Conservation (phyloP, 2,113 vertebrate species). For the Colinus virginianus region DNA sequence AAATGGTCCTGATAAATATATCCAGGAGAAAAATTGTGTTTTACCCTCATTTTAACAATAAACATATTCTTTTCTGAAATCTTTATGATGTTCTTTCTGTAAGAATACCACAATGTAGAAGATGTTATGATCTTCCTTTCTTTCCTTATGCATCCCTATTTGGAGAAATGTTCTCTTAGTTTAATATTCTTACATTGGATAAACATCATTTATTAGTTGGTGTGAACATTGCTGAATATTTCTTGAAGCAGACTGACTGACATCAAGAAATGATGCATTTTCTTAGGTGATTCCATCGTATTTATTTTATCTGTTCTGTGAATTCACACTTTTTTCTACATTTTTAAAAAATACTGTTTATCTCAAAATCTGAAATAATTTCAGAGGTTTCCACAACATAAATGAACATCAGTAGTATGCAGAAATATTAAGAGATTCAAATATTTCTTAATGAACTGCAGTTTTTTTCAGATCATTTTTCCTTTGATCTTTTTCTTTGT, state of each 20-base stretch:
- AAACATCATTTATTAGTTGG: not conserved
- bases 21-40: not conserved
- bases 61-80: not conserved
- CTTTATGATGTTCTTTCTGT: not conserved
- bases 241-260: not conserved
- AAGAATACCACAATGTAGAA: not conserved
- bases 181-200: not conserved
- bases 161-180: not conserved
- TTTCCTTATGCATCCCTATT: not conserved
- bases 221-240: not conserved
- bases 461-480: not conserved
- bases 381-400: not conserved
- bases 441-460: not conserved
- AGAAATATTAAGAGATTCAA: not conserved
- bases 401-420: not conserved
- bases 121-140: not conserved
- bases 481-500: not conserved
- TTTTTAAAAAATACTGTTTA: not conserved
- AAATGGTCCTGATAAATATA: not conserved
- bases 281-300: not conserved
- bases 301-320: not conserved
- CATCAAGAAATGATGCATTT: not conserved
- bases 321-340: not conserved
- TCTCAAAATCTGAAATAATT: not conserved
- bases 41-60: not conserved